phyloP scores from a whole-genome alignment of 2,888 invertebrate species.

The Clivina fossor region DNA sequence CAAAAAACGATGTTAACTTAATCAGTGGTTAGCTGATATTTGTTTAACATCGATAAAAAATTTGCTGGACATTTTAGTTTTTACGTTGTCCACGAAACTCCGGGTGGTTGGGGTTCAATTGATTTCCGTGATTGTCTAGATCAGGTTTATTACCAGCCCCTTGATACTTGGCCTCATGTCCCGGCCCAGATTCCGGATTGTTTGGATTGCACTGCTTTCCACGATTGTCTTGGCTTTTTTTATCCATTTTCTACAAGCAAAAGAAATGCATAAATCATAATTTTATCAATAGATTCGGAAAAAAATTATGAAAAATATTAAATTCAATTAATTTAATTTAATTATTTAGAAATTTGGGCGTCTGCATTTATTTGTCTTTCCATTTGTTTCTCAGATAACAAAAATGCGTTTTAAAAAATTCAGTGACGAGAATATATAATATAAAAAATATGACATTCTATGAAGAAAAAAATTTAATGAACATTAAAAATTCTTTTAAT shows the following conservation, averaged over 20 bases:
- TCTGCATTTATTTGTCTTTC: too few relatives aligned
- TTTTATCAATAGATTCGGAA: neutral
- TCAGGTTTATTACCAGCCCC: conserved; percentile 44
- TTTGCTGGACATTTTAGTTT: conserved; percentile 19
- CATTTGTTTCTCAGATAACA: too few relatives aligned
- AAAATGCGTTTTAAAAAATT: too few relatives aligned
- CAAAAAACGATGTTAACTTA: too few relatives aligned
- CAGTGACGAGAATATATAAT: too few relatives aligned
- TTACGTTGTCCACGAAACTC: conserved; percentile 24
- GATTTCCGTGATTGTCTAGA: conserved; percentile 46
- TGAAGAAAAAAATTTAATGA: too few relatives aligned
- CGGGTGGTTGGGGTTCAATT: conserved; percentile 46
- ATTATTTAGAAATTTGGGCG: too few relatives aligned
- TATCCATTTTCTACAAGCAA: conserved; percentile 20
- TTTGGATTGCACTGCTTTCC: conserved; percentile 47
- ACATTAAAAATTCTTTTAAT: too few relatives aligned
- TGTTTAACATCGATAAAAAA: too few relatives aligned
- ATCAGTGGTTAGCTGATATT: too few relatives aligned
- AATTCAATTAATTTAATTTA: neutral
- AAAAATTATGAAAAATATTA: neutral
- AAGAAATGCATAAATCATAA: neutral
- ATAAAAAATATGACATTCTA: too few relatives aligned
- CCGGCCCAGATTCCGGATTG: conserved; percentile 43
- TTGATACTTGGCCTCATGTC: conserved; percentile 44
- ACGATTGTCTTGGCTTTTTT: conserved; percentile 42